These are phyloP conservation scores for Zenarchopterus dispar DNA, from an alignment of 2,797 vertebrate species.

Conservation along the genomic window DNA sequence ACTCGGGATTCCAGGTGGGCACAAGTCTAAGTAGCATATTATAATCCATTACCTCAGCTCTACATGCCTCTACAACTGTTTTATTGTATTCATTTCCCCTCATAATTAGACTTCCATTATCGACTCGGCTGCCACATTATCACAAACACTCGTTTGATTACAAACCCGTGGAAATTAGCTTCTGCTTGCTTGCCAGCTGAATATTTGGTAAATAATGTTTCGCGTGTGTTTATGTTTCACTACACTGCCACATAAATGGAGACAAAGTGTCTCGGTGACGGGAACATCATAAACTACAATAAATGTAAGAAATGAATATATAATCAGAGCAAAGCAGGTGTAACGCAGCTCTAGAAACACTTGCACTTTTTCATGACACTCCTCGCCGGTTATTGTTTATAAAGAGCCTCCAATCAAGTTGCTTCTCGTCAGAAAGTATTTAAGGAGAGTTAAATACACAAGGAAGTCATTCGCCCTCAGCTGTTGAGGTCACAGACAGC, in stretches of 20 bases:
- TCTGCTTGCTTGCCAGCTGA: slow-evolving; percentile 25
- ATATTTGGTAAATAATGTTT: slow-evolving; percentile 10
- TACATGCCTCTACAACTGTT: slow-evolving; percentile 4
- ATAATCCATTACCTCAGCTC: not conserved
- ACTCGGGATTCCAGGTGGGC: not conserved
- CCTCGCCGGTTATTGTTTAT: no score
- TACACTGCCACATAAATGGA: not conserved
- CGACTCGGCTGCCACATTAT: slow-evolving; percentile 5
- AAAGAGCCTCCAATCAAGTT: no score
- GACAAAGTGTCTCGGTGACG: slow-evolving; percentile 10
- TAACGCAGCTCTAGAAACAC: no score
- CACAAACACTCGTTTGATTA: slow-evolving; percentile 28
- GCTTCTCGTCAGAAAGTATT: not conserved
- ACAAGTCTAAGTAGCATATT: not conserved
- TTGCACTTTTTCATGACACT: no score
- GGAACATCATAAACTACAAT: no score
- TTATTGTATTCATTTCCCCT: slow-evolving; percentile 18
- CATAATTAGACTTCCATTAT: slow-evolving; percentile 22
- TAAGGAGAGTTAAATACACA: slow-evolving; percentile 9
- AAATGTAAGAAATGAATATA: no score
- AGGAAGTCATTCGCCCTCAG: slow-evolving; percentile 17
- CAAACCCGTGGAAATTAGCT: slow-evolving; percentile 34
- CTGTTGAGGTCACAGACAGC: slow-evolving; percentile 11
- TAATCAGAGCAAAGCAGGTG: no score
- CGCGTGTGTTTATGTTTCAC: not conserved